Conservation (phyloP, 2,113 vertebrate species). For the Elaphurus davidianus region DNA sequence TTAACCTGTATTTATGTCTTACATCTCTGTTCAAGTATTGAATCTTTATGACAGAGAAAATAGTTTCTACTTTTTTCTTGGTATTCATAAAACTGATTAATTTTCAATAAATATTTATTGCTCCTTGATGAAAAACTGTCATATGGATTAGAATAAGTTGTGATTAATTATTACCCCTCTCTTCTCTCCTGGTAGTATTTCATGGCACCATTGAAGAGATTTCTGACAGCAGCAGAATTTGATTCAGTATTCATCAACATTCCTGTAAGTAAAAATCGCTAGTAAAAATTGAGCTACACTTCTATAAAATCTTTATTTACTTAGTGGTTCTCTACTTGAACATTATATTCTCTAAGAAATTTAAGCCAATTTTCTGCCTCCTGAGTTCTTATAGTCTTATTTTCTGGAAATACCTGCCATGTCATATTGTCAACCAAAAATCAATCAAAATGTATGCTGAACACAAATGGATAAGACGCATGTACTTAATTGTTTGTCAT, state of each 20-base stretch:
- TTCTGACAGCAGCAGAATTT: constrained; percentile 88
- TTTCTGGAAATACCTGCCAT: background rate
- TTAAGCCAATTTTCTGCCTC: background rate
- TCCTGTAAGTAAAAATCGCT: constrained; percentile 85
- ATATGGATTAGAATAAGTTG: background rate
- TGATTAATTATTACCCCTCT: background rate
- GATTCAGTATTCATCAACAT: constrained; percentile 97
- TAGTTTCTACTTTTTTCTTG: background rate
- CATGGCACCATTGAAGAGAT: constrained; percentile 92
- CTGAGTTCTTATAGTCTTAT: background rate
- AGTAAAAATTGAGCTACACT: background rate
- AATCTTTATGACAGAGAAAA: background rate
- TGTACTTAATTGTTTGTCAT: background rate
- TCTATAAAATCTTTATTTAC: background rate
- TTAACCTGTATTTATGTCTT: background rate
- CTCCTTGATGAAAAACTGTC: background rate
- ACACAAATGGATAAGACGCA: background rate
- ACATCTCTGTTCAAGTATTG: background rate
- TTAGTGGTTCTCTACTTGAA: background rate
- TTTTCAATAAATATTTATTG: background rate
- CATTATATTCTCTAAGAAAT: background rate
- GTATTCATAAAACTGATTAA: background rate
- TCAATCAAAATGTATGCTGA: background rate
- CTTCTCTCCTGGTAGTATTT: constrained; percentile 89
- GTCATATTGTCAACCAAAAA: background rate